Evolutionary conservation across 2,888 invertebrate species (phyloP).

Genomic region (Acholoe squamosa): DNA sequence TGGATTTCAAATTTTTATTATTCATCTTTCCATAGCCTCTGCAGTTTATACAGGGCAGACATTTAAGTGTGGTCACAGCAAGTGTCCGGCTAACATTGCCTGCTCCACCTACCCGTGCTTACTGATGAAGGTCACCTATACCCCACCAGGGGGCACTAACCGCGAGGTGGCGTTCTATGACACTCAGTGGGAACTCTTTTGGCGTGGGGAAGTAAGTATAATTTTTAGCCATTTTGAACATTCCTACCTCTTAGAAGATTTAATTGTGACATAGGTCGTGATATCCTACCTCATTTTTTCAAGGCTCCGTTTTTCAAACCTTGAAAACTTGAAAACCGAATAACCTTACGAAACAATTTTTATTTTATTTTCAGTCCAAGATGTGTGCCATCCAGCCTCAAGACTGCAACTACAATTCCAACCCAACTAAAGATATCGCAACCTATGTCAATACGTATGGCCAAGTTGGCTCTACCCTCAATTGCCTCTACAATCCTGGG

Average conservation of each 20-base stretch:
- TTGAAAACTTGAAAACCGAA: no score
- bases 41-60: neutral
- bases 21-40: neutral
- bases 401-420: neutral
- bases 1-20: no score
- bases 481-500: neutral
- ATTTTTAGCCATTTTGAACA: no score
- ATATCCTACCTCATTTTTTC: no score
- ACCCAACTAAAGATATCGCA: neutral
- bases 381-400: neutral
- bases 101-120: neutral
- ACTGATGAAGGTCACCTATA: neutral
- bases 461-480: neutral
- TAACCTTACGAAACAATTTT: no score
- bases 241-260: no score
- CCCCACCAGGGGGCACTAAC: neutral
- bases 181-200: neutral
- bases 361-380: neutral
- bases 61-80: neutral
- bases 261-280: no score
- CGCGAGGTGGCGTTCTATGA: neutral
- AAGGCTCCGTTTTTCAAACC: no score
- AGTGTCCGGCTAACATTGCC: neutral
- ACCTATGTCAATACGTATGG: neutral
- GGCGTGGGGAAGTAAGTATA: neutral